phyloP scores from a whole-genome alignment of 2,113 vertebrate genomes.

The Spea bombifrons region DNA sequence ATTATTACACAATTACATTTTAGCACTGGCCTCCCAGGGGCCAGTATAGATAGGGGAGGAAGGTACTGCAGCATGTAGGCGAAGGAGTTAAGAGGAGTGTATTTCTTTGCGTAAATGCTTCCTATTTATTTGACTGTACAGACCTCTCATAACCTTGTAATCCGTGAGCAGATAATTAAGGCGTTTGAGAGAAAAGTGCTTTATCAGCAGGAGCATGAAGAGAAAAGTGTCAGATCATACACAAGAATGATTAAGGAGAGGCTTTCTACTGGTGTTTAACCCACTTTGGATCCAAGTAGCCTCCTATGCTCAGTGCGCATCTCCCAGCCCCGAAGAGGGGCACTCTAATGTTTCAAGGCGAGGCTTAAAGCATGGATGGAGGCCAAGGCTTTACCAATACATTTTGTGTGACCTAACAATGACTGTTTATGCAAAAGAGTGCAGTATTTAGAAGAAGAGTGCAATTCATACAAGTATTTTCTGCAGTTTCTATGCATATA shows the following conservation, averaged over 20 bases:
- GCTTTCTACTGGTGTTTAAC: constrained; percentile 38
- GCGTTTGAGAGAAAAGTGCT: constrained; percentile 37
- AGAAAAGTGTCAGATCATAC: constrained; percentile 41
- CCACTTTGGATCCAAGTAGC: constrained; percentile 29
- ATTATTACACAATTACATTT: too few relatives aligned
- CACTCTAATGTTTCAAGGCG: too few relatives aligned
- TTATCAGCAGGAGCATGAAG: constrained; percentile 33
- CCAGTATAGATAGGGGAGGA: not conserved
- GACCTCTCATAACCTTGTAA: constrained; percentile 45
- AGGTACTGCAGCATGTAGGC: not conserved
- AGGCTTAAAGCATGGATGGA: too few relatives aligned
- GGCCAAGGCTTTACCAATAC: too few relatives aligned
- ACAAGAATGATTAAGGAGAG: constrained; percentile 47
- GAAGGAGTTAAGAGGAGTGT: constrained; percentile 23
- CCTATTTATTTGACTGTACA: constrained; percentile 32
- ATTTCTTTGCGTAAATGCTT: constrained; percentile 5
- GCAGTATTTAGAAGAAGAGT: too few relatives aligned
- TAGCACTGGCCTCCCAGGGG: too few relatives aligned
- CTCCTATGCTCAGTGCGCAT: constrained; percentile 1
- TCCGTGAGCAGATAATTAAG: constrained; percentile 43
- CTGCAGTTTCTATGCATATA: too few relatives aligned
- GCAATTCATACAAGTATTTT: too few relatives aligned
- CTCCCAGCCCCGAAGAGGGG: too few relatives aligned
- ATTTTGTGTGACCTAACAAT: too few relatives aligned
- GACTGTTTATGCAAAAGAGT: too few relatives aligned